A percentile compares a stretch with the other conserved stretches of the same genome.
These are phyloP conservation scores for Notiomystis cincta DNA, from an alignment of 2,113 vertebrate genomes.

Conservation along the genomic window DNA sequence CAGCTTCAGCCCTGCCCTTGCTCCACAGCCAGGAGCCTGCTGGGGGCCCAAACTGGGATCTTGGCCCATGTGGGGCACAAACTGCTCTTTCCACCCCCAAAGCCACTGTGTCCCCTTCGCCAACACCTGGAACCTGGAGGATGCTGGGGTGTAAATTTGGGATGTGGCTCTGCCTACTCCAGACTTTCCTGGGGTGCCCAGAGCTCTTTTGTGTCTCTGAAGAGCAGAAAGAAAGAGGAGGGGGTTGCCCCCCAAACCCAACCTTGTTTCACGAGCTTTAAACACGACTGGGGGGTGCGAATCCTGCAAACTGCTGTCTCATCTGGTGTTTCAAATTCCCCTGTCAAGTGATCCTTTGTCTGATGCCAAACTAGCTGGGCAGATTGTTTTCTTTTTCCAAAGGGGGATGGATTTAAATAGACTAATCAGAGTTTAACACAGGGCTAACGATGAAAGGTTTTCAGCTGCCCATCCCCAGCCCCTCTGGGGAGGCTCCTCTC, in stretches of 20 bases:
- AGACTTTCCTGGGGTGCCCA: not conserved
- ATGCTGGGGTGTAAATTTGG: not conserved
- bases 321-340: constrained; percentile 51
- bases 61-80: not conserved
- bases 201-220: not conserved
- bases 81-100: not conserved
- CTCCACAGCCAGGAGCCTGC: not conserved
- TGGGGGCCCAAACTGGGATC: not conserved
- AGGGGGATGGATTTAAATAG: constrained; percentile 61
- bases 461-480: constrained; percentile 22
- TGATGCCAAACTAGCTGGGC: constrained; percentile 66
- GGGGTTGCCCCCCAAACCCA: not conserved
- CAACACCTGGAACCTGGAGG: not conserved
- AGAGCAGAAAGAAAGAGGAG: not conserved
- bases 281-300: not conserved
- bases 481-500: constrained; percentile 6
- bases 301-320: constrained; percentile 57
- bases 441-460: constrained; percentile 62
- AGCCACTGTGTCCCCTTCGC: not conserved
- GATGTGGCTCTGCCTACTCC: not conserved
- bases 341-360: constrained; percentile 65
- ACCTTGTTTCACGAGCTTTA: not conserved
- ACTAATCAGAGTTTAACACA: constrained; percentile 58
- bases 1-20: not conserved
- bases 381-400: constrained; percentile 66